A percentile compares a stretch with the other conserved stretches of the same genome.
phyloP scores from a whole-genome alignment of 2,888 invertebrate genomes.

The Cheilosia pagana region DNA sequence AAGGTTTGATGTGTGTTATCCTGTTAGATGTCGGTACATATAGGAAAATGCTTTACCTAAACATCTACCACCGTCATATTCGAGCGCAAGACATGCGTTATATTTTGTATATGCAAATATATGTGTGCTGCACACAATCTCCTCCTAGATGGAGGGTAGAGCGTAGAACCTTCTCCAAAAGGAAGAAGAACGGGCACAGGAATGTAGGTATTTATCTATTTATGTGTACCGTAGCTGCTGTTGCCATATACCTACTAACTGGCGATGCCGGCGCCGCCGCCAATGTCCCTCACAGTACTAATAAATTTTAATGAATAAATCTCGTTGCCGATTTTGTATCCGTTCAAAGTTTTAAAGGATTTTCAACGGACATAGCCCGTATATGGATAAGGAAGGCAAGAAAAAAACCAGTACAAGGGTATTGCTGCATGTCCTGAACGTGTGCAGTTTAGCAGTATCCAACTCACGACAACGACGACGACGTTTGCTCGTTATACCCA shows the following conservation, averaged over 20 bases:
- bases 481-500: slow-evolving; percentile 66
- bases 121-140: slow-evolving; percentile 28
- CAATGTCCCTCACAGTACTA: slow-evolving; percentile 58
- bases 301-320: slow-evolving; percentile 75
- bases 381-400: neutral
- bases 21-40: slow-evolving; percentile 38
- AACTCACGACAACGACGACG: slow-evolving; percentile 38
- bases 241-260: slow-evolving; percentile 22
- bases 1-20: slow-evolving; percentile 56
- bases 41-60: slow-evolving; percentile 59
- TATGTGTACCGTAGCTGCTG: slow-evolving; percentile 29
- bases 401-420: slow-evolving; percentile 39
- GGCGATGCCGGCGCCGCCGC: slow-evolving; percentile 1
- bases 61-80: slow-evolving; percentile 33
- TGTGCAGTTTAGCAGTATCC: slow-evolving; percentile 32
- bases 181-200: slow-evolving; percentile 29
- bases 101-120: slow-evolving; percentile 8
- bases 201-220: slow-evolving; percentile 65
- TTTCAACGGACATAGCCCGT: slow-evolving; percentile 65
- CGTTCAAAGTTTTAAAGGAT: slow-evolving; percentile 74
- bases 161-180: neutral
- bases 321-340: slow-evolving; percentile 75
- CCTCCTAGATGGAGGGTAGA: slow-evolving; percentile 10
- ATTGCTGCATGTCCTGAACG: slow-evolving; percentile 49
- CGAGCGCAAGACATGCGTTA: slow-evolving; percentile 46